Evolutionary conservation across 2,113 vertebrate species (phyloP), one percentile per base, ranked within the genome.

Genomic region (Larimichthys crocea): DNA sequence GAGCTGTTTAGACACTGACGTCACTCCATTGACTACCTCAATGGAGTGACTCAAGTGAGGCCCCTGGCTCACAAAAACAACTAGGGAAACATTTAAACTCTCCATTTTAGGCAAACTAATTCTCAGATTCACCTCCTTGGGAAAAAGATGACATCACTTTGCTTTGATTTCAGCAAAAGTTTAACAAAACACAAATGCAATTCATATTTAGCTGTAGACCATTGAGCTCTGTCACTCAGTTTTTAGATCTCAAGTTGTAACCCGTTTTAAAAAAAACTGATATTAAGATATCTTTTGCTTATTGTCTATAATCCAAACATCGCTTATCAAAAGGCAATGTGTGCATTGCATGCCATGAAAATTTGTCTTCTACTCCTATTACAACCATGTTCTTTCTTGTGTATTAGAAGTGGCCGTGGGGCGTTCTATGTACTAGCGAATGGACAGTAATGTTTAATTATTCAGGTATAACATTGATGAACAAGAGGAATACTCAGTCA

Each of bases 1-100:
- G 83, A 50, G n/a, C 20, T 83, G 71, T 85, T 86, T 77, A 56
- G 61, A 55, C 60, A 68, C 83, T 80, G 85, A 89, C 59, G 68
- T 89, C 83, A 82, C 52, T 35, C 48, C 68, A 56, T 26, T 81
- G 64, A 86, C 26, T 26, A 26, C 24, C 24, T 86, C 68, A 67
- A 29, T 49, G 67, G 48, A 79, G 64, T 9, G 62, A 57, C 48
- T 40, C 26, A 64, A 61, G 4, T 6, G 42, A 44, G 35, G 11
- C 17, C 5, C 4, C 5, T 52, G 57, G 52, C 10, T 19, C 60
- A 65, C 6, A 57, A 74, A 65, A 19, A 4, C 71, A 52, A 19
- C 3, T 14, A 16, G 14, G 16, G 9, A 63, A 46, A 42, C 19
- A 40, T 19, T 29, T 7, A 12, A n/a, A 50, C 57, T 42, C 16